Evolutionary conservation across 1,140 invertebrate species (phyloP), one percentile per base, ranked within the genome.

Genomic region (Ips typographus): DNA sequence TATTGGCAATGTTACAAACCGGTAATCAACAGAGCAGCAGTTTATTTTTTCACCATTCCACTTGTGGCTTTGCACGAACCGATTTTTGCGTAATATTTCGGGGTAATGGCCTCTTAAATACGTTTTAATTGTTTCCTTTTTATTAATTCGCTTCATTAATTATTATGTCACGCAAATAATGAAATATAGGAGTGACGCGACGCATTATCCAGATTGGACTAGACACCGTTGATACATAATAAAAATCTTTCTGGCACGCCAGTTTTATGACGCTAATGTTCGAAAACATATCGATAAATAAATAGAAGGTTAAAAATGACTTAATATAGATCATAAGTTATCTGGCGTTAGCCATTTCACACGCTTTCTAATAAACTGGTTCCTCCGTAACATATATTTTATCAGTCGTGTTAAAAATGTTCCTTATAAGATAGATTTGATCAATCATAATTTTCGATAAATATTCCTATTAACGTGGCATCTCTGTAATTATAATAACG

Each of bases 41-140:
- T 63, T 72, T 72, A 65, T 72, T 72, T 72, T 68, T 72, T 69
- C 43, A 58, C 38, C 53, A 67, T 60, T 65, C 66, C 61, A 68
- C 40, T 42, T 59, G 66, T 61, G 63, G 57, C 47, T 72, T 68
- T 55, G 57, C 51, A 41, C 40, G 52, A 63, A 68, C 44, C 41
- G 43, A 36, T 37, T 61, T 73, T 71, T 71, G 70, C 69, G 72
- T 69, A 73, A 73, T 65, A 59, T 52, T 57, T 62, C 49, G 53
- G 72, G 65, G 69, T 73, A 73, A 71, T 69, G 72, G 53, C 72
- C 72, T 71, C 60, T 71, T 71, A 65, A 73, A 68, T 65, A 61
- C 65, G 69, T 71, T 65, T 68, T 70, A 71, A 73, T 72, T 72
- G 71, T 68, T 72, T 72, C 71, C 71, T 72, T 61, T 72, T 70